These are phyloP conservation scores for Peromyscus eremicus DNA, from an alignment of 2,797 vertebrate genomes.

Conservation along the genomic window DNA sequence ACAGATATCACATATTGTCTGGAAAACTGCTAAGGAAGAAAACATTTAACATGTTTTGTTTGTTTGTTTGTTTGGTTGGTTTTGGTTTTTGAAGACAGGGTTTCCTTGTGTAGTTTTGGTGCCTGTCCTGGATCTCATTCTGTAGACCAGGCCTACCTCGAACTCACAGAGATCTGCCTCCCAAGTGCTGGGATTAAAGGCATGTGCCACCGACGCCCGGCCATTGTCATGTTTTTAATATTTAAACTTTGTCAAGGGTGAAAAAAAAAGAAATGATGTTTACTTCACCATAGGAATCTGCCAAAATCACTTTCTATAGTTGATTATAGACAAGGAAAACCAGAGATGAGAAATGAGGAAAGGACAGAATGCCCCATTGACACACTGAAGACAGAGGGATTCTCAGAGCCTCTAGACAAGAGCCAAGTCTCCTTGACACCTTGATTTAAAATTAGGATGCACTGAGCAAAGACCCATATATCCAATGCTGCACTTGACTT, in stretches of 20 bases:
- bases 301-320: background rate
- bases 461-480: background rate
- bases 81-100: no score
- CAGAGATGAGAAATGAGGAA: background rate
- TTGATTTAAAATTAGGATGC: background rate
- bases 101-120: no score
- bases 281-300: background rate
- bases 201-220: no score
- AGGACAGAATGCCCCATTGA: background rate
- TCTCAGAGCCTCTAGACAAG: background rate
- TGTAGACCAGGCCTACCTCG: no score
- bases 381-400: background rate
- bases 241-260: background rate
- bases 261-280: background rate
- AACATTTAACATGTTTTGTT: background rate
- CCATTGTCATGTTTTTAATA: background rate
- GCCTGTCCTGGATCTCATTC: no score
- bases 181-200: no score
- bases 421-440: background rate
- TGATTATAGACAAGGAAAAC: background rate
- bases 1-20: background rate
- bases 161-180: no score
- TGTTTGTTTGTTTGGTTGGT: no score
- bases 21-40: background rate
- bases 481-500: background rate